These are phyloP conservation scores for Thymallus thymallus DNA, from an alignment of 2,113 vertebrate species.

Conservation along the genomic window DNA sequence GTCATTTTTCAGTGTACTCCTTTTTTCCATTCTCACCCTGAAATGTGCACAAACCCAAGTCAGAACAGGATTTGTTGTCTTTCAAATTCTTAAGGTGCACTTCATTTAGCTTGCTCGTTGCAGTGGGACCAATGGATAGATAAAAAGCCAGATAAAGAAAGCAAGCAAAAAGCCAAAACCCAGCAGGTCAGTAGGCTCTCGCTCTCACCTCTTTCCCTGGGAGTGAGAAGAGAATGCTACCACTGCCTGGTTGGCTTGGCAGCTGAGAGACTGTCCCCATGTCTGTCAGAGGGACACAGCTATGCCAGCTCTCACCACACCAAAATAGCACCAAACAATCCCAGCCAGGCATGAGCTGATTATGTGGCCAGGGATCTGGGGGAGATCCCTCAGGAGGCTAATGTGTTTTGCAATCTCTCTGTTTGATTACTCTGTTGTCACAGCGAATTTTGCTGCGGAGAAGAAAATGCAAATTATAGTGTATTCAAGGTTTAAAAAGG, in stretches of 20 bases:
- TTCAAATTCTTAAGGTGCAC: too few species aligned
- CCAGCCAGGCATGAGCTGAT: not conserved
- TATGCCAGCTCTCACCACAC: not conserved
- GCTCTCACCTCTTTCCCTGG: not conserved
- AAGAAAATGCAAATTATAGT: not conserved
- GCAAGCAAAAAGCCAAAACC: not conserved
- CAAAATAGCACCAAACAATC: constrained; percentile 5
- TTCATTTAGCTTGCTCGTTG: too few species aligned
- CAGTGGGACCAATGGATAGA: too few species aligned
- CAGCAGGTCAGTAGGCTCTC: not conserved
- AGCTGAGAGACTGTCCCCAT: not conserved
- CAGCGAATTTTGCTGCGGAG: too few species aligned
- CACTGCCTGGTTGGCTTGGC: not conserved
- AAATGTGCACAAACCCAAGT: too few species aligned
- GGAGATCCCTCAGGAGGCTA: not conserved
- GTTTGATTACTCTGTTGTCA: too few species aligned
- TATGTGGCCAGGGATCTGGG: not conserved
- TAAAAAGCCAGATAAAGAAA: too few species aligned
- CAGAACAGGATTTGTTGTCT: too few species aligned
- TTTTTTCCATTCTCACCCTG: too few species aligned
- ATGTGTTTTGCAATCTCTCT: not conserved
- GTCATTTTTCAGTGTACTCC: too few species aligned
- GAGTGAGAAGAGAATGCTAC: not conserved
- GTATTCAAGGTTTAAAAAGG: not conserved
- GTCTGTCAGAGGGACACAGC: not conserved